A percentile compares a stretch with the other conserved stretches of the same genome.
These are phyloP conservation scores for Drosophila helvetica DNA, from an alignment of 2,888 invertebrate species.

Conservation along the genomic window DNA sequence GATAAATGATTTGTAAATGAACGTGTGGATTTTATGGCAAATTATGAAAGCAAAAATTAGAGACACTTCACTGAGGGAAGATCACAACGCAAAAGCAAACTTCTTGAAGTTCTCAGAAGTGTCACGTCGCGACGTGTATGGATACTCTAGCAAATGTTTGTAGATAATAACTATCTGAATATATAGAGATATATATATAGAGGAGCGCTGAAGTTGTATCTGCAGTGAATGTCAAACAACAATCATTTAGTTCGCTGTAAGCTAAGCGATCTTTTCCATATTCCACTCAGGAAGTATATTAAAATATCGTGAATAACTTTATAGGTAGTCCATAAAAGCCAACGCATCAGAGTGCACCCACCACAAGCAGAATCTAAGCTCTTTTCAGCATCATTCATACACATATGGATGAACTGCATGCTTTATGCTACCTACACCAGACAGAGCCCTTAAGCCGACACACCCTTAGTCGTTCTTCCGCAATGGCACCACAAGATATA, in stretches of 20 bases:
- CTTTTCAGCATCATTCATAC: neutral
- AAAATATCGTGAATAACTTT: neutral
- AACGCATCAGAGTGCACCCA: too few relatives aligned
- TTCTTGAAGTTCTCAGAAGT: neutral
- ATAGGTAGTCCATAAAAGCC: too few relatives aligned
- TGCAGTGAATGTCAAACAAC: too few relatives aligned
- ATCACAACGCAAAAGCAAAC: neutral
- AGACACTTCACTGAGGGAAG: conserved; percentile 15
- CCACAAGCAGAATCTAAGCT: neutral
- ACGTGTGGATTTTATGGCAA: conserved; percentile 68
- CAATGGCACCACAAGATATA: conserved; percentile 10
- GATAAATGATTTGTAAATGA: conserved; percentile 76
- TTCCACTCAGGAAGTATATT: neutral
- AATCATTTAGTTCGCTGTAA: too few relatives aligned
- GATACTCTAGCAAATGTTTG: neutral
- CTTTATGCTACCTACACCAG: neutral
- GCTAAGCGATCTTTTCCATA: too few relatives aligned
- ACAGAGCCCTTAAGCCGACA: neutral
- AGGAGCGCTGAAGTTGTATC: too few relatives aligned
- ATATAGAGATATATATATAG: too few relatives aligned
- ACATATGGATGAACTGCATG: neutral
- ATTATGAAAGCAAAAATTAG: conserved; percentile 57
- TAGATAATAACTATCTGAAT: too few relatives aligned
- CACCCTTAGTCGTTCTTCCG: neutral
- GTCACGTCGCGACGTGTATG: too few relatives aligned